Conservation (phyloP, 2,797 vertebrate species). For the Crypturellus tataupa region DNA sequence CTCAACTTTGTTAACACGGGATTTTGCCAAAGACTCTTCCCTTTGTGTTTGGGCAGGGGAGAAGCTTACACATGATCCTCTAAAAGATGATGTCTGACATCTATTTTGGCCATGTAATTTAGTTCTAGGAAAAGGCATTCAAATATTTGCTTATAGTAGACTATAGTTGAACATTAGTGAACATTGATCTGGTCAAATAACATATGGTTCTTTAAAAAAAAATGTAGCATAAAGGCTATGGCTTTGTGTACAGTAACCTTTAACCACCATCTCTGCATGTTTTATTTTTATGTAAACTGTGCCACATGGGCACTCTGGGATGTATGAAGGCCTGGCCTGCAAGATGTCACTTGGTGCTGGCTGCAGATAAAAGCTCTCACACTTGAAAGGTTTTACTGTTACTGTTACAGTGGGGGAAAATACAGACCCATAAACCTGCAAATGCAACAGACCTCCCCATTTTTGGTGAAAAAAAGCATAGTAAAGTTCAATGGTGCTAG, state of each 20-base stretch:
- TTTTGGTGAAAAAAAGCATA: not conserved
- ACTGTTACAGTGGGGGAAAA: not conserved
- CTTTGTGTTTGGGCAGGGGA: not conserved
- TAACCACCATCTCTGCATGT: not conserved
- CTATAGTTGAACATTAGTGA: not conserved
- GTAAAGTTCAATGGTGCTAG: not conserved
- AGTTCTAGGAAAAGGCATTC: not conserved
- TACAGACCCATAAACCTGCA: not conserved
- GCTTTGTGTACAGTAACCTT: not conserved
- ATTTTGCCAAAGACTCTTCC: not conserved
- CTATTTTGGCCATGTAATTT: not conserved
- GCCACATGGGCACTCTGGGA: not conserved
- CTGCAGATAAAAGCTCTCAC: not conserved
- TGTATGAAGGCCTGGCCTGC: not conserved
- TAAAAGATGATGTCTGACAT: not conserved
- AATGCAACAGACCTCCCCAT: not conserved
- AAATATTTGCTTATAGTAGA: not conserved
- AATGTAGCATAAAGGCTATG: not conserved
- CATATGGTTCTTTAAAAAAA: not conserved
- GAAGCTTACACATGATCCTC: not conserved
- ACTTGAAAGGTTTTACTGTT: not conserved
- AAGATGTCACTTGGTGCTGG: not conserved
- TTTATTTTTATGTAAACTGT: not conserved
- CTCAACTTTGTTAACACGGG: not conserved
- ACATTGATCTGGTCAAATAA: not conserved